Evolutionary conservation across 2,113 vertebrate species (phyloP), one percentile per base, ranked within the genome.

Genomic region (Tychaedon coryphoeus): DNA sequence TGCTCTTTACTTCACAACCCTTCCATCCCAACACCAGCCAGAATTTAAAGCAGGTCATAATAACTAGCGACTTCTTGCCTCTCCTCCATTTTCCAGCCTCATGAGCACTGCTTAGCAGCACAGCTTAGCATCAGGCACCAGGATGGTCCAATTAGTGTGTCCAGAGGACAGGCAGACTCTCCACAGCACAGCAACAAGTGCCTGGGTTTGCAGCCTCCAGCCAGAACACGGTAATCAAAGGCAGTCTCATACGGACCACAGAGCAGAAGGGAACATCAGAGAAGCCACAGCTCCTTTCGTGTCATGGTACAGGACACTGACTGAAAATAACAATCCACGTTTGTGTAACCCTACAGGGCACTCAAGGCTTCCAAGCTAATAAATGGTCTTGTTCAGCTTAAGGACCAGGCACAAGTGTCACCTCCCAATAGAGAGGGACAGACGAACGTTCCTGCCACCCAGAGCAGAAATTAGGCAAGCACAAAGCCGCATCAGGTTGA

Each of bases 191-290:
- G 23, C 1, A 2, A 26, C 31, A 19, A 20, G 5, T 5, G 36
- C 14, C 70, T 40, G 50, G 56, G 23, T 54, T 23, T 48, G 56
- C 25, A 28, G 29, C 33, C 29, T 50, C 65, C 60, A 38, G 43
- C 25, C 38, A 17, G 38, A n/a, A 36, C 7, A 4, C 0, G 3
- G 5, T 4, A 24, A n/a, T 18, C 0, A 0, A 19, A 3, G 29
- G 17, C 5, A 48, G 62, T 33, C 28, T 22, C 48, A 13, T 19
- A 43, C 0, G 1, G 47, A 45, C 24, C 16, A 28, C 5, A 4
- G 36, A 45, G n/a, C 43, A 42, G 43, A 34, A 51, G 9, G 29
- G 48, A 47, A 53, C n/a, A 24, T 13, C 33, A 62, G 75, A 10
- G 3, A 42, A 61, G 40, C 7, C n/a, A 34, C 12, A 31, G 42